phyloP scores from a whole-genome alignment of 2,888 invertebrate species.

The Lymantria dispar region DNA sequence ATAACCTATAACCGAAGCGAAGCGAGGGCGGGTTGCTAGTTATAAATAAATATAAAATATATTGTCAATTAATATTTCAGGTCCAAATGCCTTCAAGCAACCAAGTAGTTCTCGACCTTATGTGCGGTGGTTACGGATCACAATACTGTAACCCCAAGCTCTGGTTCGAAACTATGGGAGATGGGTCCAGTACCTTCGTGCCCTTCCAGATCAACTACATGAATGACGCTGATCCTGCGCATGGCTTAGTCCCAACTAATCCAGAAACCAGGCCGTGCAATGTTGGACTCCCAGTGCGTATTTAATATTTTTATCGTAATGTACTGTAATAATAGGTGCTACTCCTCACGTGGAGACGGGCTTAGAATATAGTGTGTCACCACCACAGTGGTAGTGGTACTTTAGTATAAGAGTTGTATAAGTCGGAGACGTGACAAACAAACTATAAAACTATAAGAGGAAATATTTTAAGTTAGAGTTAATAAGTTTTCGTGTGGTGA shows the following conservation, averaged over 20 bases:
- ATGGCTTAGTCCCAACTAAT: conserved; percentile 80
- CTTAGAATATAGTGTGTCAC: too few species aligned
- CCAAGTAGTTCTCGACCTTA: conserved; percentile 88
- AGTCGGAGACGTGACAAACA: too few species aligned
- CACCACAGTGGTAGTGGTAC: too few species aligned
- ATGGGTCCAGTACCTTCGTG: conserved; percentile 80
- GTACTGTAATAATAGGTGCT: background rate
- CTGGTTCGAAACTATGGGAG: conserved; percentile 88
- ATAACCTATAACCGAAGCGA: too few species aligned
- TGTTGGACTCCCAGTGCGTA: conserved; percentile 64
- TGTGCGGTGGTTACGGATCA: conserved; percentile 91
- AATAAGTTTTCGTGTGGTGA: too few species aligned
- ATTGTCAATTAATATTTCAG: conserved; percentile 44
- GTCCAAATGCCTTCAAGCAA: conserved; percentile 92
- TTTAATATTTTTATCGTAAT: background rate
- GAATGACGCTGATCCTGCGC: conserved; percentile 72
- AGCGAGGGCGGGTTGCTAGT: too few species aligned
- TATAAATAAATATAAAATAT: too few species aligned
- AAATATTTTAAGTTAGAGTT: too few species aligned
- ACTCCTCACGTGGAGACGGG: too few species aligned
- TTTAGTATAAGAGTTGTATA: too few species aligned
- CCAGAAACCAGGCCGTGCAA: conserved; percentile 85
- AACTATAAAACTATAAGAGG: too few species aligned
- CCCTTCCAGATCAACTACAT: conserved; percentile 90
- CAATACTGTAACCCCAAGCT: conserved; percentile 86